A percentile compares a stretch with the other conserved stretches of the same genome.
These are phyloP conservation scores for Clarias batrachus DNA, from an alignment of 2,113 vertebrate genomes.

Conservation along the genomic window DNA sequence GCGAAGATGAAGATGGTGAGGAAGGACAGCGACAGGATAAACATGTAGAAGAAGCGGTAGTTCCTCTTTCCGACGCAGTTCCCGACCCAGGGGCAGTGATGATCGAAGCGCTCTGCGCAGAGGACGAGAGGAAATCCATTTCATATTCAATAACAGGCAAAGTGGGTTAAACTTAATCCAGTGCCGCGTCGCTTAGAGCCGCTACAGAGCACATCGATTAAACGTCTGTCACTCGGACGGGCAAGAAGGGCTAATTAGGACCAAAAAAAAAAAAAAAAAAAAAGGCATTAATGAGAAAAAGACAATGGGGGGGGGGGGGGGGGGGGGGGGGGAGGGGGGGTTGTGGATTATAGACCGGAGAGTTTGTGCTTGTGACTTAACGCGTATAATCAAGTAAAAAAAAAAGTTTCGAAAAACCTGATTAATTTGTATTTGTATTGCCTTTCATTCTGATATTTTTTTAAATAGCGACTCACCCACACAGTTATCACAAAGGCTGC, in stretches of 20 bases:
- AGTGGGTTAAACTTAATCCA: background rate
- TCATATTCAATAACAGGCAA: background rate
- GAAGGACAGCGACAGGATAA: slow-evolving; percentile 99
- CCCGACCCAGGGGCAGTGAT: slow-evolving; percentile 99
- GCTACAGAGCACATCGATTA: background rate
- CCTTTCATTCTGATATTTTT: background rate
- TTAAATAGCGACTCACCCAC: slow-evolving; percentile 79
- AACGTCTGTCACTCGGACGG: background rate
- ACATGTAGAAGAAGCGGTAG: slow-evolving; percentile 99
- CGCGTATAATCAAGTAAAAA: background rate
- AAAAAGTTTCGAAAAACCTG: background rate
- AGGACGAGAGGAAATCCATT: slow-evolving; percentile 45
- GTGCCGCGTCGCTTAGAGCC: background rate
- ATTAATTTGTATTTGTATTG: background rate
- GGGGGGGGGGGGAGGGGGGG: background rate
- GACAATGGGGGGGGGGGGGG: background rate
- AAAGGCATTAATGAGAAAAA: background rate
- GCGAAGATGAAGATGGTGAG: slow-evolving; percentile 99
- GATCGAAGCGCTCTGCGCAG: slow-evolving; percentile 95
- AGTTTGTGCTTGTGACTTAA: background rate
- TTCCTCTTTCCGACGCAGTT: slow-evolving; percentile 99
- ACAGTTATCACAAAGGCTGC: slow-evolving; percentile 98
- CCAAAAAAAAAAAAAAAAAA: background rate
- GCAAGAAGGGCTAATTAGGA: slow-evolving; percentile 22
- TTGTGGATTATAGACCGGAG: background rate